These are phyloP conservation scores for Ictalurus furcatus DNA, from an alignment of 2,113 vertebrate species.

Conservation along the genomic window DNA sequence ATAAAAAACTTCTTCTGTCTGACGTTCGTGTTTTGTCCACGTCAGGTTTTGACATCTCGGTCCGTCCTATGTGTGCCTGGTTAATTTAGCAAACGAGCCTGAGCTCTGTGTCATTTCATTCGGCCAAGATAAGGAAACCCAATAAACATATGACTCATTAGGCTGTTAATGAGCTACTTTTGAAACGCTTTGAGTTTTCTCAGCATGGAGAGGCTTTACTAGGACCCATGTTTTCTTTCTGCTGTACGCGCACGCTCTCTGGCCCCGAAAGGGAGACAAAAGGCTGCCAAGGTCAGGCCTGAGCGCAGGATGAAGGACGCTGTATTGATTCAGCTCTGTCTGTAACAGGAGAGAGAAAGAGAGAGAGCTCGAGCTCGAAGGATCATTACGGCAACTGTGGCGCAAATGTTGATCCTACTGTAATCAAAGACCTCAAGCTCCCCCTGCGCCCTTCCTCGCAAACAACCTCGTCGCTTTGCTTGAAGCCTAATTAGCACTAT, in stretches of 20 bases:
- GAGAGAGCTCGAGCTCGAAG: slow-evolving; percentile 34
- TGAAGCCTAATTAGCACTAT: slow-evolving; percentile 73
- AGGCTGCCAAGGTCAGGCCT: slow-evolving; percentile 78
- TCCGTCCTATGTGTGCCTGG: slow-evolving; percentile 55
- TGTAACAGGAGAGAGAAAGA: slow-evolving; percentile 65
- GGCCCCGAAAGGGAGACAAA: slow-evolving; percentile 75
- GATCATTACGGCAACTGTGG: slow-evolving; percentile 71
- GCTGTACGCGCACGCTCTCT: slow-evolving; percentile 63
- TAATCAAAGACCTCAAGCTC: slow-evolving; percentile 69
- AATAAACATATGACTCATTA: slow-evolving; percentile 72
- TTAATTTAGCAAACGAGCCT: slow-evolving; percentile 63
- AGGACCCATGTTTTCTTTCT: slow-evolving; percentile 36
- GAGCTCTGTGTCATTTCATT: slow-evolving; percentile 67
- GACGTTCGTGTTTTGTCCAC: neutral
- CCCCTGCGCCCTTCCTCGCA: slow-evolving; percentile 20
- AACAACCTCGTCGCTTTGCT: slow-evolving; percentile 61
- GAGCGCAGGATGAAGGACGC: slow-evolving; percentile 76
- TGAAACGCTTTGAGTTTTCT: neutral
- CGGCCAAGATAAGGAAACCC: slow-evolving; percentile 64
- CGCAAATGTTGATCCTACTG: slow-evolving; percentile 76
- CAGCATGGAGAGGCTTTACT: neutral
- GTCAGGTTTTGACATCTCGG: neutral
- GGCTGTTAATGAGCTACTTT: slow-evolving; percentile 62
- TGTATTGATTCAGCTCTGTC: slow-evolving; percentile 77
- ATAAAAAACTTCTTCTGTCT: neutral